phyloP scores from a whole-genome alignment of 2,888 invertebrate species.

The Rhorus exstirpatorius region DNA sequence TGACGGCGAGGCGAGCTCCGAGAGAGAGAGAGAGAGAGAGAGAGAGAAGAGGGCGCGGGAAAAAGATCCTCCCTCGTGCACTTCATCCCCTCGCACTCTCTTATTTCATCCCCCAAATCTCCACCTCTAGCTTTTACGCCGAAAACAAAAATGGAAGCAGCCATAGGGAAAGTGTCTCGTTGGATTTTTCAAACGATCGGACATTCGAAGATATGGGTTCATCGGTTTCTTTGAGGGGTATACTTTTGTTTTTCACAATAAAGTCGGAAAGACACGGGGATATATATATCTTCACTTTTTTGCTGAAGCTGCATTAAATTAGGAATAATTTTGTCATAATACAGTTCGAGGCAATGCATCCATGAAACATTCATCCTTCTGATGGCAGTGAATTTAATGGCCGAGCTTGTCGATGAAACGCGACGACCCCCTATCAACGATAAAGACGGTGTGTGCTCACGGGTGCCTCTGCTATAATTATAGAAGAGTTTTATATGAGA shows the following conservation, averaged over 20 bases:
- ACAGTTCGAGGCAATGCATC: constrained; percentile 4
- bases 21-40: constrained; percentile 55
- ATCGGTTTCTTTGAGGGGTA: neutral
- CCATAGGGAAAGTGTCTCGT: constrained; percentile 28
- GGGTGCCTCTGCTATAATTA: constrained; percentile 55
- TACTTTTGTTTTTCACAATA: too few relatives aligned
- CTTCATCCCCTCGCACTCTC: constrained; percentile 32
- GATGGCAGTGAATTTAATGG: constrained; percentile 39
- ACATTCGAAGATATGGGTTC: neutral
- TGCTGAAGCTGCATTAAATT: too few relatives aligned
- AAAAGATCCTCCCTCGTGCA: constrained; percentile 54
- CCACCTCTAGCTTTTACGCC: constrained; percentile 18
- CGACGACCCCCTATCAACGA: neutral
- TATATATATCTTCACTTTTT: too few relatives aligned
- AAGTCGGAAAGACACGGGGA: too few relatives aligned
- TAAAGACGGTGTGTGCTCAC: constrained; percentile 36
- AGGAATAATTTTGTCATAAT: too few relatives aligned
- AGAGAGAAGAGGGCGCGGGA: constrained; percentile 51
- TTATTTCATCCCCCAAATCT: constrained; percentile 4
- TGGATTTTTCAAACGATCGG: constrained; percentile 34
- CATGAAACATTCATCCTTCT: constrained; percentile 24
- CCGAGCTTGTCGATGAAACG: constrained; percentile 26
- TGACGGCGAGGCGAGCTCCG: constrained; percentile 76
- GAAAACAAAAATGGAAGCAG: constrained; percentile 64
- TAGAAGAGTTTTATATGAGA: constrained; percentile 58